phyloP scores from a whole-genome alignment of 2,888 invertebrate species.

The Lymantria monacha region DNA sequence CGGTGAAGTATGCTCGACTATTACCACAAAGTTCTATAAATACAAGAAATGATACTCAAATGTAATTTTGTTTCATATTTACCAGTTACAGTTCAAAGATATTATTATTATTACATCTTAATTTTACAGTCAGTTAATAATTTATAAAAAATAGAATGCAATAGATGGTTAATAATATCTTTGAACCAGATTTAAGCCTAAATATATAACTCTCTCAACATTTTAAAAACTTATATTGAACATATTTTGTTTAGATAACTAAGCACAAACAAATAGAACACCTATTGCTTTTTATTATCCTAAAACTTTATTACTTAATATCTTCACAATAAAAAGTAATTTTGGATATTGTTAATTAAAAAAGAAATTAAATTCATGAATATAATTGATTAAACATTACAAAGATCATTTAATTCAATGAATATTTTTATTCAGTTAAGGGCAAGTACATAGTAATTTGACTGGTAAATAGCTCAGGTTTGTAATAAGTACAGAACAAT shows the following conservation, averaged over 20 bases:
- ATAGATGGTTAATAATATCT: constrained; percentile 29
- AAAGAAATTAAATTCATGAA: background rate
- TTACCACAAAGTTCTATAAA: constrained; percentile 84
- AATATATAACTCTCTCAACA: background rate
- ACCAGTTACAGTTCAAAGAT: constrained; percentile 59
- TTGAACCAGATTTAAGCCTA: constrained; percentile 16
- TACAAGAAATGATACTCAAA: constrained; percentile 83
- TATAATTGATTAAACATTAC: background rate
- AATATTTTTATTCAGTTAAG: background rate
- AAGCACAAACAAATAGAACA: background rate
- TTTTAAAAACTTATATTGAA: background rate
- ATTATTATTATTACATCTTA: constrained; percentile 40
- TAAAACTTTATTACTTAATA: no score
- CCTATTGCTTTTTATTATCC: no score
- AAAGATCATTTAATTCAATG: background rate
- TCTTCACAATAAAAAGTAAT: no score
- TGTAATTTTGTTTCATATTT: constrained; percentile 71
- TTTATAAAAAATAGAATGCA: background rate
- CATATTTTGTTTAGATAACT: background rate
- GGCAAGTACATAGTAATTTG: background rate
- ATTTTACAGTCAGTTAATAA: background rate
- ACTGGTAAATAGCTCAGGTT: background rate
- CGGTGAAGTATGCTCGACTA: constrained; percentile 83
- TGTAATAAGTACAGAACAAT: background rate
- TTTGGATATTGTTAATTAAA: background rate